Base-by-base conservation (phyloP, 1,140 invertebrate genomes). In the Alviniconcha marisindica region DNA sequence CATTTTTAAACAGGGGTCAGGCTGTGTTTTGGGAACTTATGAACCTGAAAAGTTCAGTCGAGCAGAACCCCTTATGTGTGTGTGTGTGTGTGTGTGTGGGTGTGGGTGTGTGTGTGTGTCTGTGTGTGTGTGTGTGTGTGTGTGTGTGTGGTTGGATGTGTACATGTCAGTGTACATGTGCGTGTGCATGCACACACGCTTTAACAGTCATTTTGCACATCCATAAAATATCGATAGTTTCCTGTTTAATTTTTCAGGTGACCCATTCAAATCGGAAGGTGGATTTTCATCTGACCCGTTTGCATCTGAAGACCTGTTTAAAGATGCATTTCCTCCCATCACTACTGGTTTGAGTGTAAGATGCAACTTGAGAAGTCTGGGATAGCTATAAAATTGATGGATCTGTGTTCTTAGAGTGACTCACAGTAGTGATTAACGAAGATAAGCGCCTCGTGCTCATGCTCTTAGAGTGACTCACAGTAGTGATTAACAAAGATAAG, bases 271-370 rank as follows among this genome's bases (percentile, higher is more conserved):
- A 92, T 91, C 84, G 92, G 66, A 87, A 88, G 93, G 83, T 1
- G 93, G 84, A 1, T 87, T 87, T 60, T 36, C 66, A 38, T 92
- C 93, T 88, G 95, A 95, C 92, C 94, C 95, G 60, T 95, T 96
- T 93, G 92, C 86, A 76, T 90, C 90, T 33, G 91, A 93, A 79
- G 92, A 93, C 86, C 91, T 91, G 31, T 93, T 93, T 81, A 90
- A 92, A 88, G 87, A 88, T 83, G 83, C 85, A 74, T 90, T 89
- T 84, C 38, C 66, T 48, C 74, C 83, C 54, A 42, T 69, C 33
- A 36, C 21, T 56, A 18, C 54, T 28, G 51, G 51, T 42, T 24
- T 18, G 38, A 77, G 76, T 51, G 77, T 78, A 63, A 69, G 40
- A 51, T n/a, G n/a, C n/a, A n/a, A n/a, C n/a, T n/a, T n/a, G n/a